These are phyloP conservation scores for Saccopteryx bilineata DNA, from an alignment of 2,113 vertebrate species.

Conservation along the genomic window DNA sequence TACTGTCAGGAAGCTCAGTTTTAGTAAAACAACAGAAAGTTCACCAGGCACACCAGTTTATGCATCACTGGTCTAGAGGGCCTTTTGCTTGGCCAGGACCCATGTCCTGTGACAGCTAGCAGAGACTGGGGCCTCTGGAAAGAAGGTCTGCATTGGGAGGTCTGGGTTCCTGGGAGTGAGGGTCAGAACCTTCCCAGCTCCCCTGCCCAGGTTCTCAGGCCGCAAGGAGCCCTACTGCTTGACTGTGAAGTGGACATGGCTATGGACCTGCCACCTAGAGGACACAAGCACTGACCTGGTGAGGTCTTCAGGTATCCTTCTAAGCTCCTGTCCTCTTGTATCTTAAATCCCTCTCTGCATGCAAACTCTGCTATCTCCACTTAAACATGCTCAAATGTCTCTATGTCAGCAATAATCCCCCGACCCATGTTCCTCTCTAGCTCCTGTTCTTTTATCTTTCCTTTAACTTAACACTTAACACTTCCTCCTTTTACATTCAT, in stretches of 20 bases:
- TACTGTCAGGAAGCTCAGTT: not conserved
- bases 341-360: not conserved
- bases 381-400: not conserved
- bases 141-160: not conserved
- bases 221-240: not conserved
- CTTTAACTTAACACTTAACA: not conserved
- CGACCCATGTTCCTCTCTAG: not conserved
- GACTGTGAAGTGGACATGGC: not conserved
- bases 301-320: not conserved
- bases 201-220: not conserved
- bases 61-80: not conserved
- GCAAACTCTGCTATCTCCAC: not conserved
- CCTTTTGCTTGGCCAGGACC: not conserved
- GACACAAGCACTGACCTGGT: not conserved
- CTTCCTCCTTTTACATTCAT: not conserved
- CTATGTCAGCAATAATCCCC: not conserved
- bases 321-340: not conserved
- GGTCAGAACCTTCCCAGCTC: not conserved
- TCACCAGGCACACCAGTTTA: not conserved
- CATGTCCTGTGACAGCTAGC: fast-evolving
- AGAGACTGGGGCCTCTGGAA: not conserved
- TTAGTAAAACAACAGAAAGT: not conserved
- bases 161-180: not conserved
- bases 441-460: not conserved
- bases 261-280: not conserved